Evolutionary conservation across 2,113 vertebrate genomes (phyloP).

Genomic region (Takifugu bimaculatus): DNA sequence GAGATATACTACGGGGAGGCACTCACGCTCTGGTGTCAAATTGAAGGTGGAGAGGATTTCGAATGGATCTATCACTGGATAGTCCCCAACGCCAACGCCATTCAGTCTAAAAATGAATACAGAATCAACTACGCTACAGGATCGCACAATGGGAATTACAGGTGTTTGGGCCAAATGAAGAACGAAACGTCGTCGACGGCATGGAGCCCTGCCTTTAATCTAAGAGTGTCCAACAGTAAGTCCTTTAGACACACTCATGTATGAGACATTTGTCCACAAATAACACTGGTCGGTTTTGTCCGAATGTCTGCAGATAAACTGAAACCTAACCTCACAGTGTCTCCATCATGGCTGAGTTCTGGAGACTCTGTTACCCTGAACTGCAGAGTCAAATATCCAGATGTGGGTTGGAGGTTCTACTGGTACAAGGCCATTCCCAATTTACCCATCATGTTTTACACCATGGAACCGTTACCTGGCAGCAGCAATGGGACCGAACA

Average conservation of each 20-base stretch:
- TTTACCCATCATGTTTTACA: not conserved
- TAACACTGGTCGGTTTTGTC: not conserved
- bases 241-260: not conserved
- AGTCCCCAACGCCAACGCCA: not conserved
- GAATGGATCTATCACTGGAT: slow-evolving; percentile 20
- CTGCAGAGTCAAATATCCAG: slow-evolving; percentile 17
- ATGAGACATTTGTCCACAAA: not conserved
- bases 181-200: not conserved
- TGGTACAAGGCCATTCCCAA: slow-evolving; percentile 32
- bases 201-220: slow-evolving; percentile 1
- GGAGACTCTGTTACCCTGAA: slow-evolving; percentile 52
- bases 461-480: slow-evolving; percentile 24
- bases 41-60: not conserved
- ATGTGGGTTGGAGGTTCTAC: slow-evolving; percentile 37
- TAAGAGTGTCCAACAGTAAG: slow-evolving; percentile 6
- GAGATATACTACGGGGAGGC: slow-evolving; percentile 16
- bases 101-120: not conserved
- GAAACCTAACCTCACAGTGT: slow-evolving; percentile 24
- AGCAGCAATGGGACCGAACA: slow-evolving; percentile 16
- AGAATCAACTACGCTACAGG: not conserved
- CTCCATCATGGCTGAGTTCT: slow-evolving; percentile 36
- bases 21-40: slow-evolving; percentile 21
- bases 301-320: slow-evolving; percentile 12
- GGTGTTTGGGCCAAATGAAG: not conserved
- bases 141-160: slow-evolving; percentile 1